Base-by-base conservation (phyloP, 1,140 invertebrate genomes). In the Anthonomus grandis region DNA sequence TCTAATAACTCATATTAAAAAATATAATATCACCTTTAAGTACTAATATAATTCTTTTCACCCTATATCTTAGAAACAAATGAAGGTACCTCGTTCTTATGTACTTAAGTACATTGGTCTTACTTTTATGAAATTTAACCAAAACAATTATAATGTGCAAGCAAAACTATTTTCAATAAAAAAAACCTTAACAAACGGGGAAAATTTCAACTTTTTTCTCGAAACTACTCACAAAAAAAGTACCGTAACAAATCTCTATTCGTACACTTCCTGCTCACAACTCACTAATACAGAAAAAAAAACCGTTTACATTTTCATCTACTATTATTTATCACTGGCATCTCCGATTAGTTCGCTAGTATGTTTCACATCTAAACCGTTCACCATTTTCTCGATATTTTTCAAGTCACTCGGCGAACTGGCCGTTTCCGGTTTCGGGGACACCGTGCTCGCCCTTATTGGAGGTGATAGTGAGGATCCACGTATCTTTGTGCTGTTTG, bases 361-460 rank as follows among this genome's bases (percentile, higher is more conserved):
- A 55, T 74, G 70, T 71, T 89, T 86, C 39, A 87, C 84, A 72
- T 95, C 91, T 21, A 96, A 76, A 0, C 92, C 93, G 75, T 95
- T 95, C 57, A 96, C 91, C 93, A 95, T 96, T 71, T 94, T 93
- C 75, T 97, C 93, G 75, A 97, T 97, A 74, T 86, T 94, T 75
- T 95, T 95, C 52, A 97, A 80, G 75, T 95, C 92, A 65, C 83
- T 83, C 54, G 86, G 78, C 60, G 70, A 75, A 21, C 65, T 55
- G 24, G 75, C 70, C 23, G 70, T 57, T 49, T 69, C 70, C 21
- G 72, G 65, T 57, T 71, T 72, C 15, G 72, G 71, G 13, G 68
- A 70, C 23, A 67, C 59, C 69, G 78, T 71, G 62, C 67, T 74
- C 61, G 68, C 70, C 69, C 74, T 76, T 66, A 72, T 76, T 55